Evolutionary conservation across 2,797 vertebrate genomes (phyloP).

Genomic region (Graptemys geographica): DNA sequence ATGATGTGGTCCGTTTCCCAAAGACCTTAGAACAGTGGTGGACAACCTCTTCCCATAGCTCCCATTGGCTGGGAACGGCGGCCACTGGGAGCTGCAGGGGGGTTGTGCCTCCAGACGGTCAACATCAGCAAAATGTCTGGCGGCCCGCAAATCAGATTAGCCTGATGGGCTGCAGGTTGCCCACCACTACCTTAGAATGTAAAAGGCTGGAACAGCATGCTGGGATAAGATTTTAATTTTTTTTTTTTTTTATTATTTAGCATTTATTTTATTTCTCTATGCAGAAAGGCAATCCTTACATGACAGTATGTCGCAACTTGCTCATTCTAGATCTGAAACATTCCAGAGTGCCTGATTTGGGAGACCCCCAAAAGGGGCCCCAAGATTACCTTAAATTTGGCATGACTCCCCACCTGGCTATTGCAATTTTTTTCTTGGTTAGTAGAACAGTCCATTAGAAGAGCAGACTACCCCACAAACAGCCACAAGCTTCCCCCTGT

Average conservation of each 20-base stretch:
- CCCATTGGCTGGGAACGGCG: no score
- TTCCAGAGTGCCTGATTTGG: not conserved
- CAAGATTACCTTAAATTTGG: not conserved
- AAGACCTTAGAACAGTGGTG: not conserved
- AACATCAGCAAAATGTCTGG: no score
- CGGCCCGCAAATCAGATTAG: no score
- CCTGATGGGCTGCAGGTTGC: no score
- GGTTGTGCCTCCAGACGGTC: no score
- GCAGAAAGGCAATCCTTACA: not conserved
- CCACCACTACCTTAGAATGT: not conserved
- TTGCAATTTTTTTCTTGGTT: not conserved
- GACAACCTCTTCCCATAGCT: no score
- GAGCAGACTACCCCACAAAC: not conserved
- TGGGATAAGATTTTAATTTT: no score
- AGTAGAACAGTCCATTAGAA: not conserved
- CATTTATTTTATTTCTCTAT: no score
- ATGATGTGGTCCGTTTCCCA: not conserved
- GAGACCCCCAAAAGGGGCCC: not conserved
- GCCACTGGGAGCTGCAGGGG: no score
- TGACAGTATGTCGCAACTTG: not conserved
- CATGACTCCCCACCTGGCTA: not conserved
- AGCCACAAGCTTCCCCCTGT: not conserved
- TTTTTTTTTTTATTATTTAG: no score
- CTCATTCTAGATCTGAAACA: no score
- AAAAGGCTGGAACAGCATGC: rapidly evolving